A percentile compares a stretch with the other conserved stretches of the same genome.
Evolutionary conservation across 2,888 invertebrate genomes (phyloP).

Genomic region (Dryomyza anilis): DNA sequence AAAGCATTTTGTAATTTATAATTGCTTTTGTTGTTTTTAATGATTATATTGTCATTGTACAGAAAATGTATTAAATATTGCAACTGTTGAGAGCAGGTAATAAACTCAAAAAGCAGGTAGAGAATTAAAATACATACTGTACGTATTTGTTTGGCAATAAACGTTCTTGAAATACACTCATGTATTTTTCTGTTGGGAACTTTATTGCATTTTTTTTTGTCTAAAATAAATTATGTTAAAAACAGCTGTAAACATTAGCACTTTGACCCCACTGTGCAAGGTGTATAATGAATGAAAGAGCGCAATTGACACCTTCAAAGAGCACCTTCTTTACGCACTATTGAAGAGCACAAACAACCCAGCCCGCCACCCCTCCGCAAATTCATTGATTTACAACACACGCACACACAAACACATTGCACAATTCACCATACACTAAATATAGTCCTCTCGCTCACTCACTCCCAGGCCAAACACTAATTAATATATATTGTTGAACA

Average conservation of each 20-base stretch:
- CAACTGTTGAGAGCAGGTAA: too few species aligned
- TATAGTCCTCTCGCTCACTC: background rate
- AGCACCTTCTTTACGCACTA: background rate
- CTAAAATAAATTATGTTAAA: too few species aligned
- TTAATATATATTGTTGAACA: background rate
- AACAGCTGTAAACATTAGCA: background rate
- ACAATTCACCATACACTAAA: background rate
- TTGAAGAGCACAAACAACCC: background rate
- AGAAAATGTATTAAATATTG: too few species aligned
- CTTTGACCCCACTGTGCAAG: background rate
- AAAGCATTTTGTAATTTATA: too few species aligned
- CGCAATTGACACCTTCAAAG: background rate
- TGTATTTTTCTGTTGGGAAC: too few species aligned
- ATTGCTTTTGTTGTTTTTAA: too few species aligned
- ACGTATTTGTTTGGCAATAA: too few species aligned
- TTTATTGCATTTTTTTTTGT: too few species aligned
- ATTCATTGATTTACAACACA: constrained; percentile 3
- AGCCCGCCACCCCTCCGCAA: background rate
- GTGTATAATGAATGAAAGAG: background rate
- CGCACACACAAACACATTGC: constrained; percentile 3
- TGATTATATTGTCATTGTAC: too few species aligned
- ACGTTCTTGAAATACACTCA: too few species aligned
- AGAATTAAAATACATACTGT: too few species aligned
- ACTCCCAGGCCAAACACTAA: constrained; percentile 3
- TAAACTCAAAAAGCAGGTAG: too few species aligned